A percentile compares a stretch with the other conserved stretches of the same genome.
Evolutionary conservation across 2,113 vertebrate genomes (phyloP).

Genomic region (Ciconia maguari): DNA sequence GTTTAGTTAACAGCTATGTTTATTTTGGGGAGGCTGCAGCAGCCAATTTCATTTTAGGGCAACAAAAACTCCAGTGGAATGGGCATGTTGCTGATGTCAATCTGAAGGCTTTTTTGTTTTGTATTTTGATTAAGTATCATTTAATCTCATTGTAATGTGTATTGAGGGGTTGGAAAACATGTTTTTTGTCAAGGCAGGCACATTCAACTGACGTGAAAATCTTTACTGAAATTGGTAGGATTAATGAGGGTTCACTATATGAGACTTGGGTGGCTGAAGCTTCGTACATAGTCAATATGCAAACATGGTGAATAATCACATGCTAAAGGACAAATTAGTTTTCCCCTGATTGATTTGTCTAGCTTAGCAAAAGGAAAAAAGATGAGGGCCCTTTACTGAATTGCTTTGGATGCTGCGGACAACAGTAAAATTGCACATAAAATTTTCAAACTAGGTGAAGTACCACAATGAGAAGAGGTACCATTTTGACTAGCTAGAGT

Average conservation of each 20-base stretch:
- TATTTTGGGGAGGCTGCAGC: slow-evolving; percentile 36
- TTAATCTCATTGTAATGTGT: slow-evolving; percentile 15
- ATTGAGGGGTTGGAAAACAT: background rate
- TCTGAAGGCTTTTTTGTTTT: background rate
- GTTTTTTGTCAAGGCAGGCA: background rate
- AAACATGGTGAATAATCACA: background rate
- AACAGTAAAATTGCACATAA: background rate
- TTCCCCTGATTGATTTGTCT: background rate
- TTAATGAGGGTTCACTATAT: background rate
- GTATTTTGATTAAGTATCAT: slow-evolving; percentile 20
- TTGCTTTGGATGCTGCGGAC: background rate
- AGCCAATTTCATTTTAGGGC: background rate
- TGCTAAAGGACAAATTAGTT: background rate
- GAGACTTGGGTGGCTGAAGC: background rate
- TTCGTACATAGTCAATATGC: background rate
- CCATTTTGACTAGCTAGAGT: background rate
- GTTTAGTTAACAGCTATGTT: background rate
- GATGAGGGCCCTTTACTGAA: background rate
- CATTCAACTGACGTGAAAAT: background rate
- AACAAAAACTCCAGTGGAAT: background rate
- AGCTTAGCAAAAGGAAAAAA: background rate
- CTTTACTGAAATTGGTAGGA: background rate
- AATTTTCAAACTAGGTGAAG: background rate
- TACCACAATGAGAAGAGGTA: background rate
- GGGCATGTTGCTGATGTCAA: background rate